Evolutionary conservation across 2,113 vertebrate species (phyloP).

Genomic region (Hydrochoerus hydrochaeris): DNA sequence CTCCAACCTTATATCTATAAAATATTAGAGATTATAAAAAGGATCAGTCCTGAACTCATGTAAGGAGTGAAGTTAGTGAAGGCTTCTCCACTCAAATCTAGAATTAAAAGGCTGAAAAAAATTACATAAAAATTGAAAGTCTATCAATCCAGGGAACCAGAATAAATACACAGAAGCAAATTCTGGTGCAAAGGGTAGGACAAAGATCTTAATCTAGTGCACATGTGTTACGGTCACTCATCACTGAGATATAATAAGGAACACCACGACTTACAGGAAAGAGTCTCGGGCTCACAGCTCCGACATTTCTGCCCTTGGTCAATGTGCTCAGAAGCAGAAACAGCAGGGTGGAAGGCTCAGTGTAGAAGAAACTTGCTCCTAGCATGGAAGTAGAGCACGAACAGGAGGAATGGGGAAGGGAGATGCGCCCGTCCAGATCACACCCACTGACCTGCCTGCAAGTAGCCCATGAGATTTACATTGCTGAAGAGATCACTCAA

Average conservation of each 20-base stretch:
- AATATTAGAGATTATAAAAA: not conserved
- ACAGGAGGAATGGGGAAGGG: not conserved
- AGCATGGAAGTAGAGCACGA: not conserved
- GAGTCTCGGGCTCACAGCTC: not conserved
- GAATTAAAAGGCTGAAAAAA: conserved; percentile 1
- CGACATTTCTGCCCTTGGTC: not conserved
- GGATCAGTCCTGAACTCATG: not conserved
- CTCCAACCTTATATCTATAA: not conserved
- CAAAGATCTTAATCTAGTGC: not conserved
- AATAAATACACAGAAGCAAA: not conserved
- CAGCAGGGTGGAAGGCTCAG: not conserved
- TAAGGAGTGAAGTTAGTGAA: not conserved
- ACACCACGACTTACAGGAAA: not conserved
- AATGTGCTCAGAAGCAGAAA: not conserved
- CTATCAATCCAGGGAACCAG: not conserved
- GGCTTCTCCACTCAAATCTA: not conserved
- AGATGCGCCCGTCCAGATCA: not conserved
- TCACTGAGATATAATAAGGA: not conserved
- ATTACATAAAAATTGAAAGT: not conserved
- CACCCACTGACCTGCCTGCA: not conserved
- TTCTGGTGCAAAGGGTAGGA: not conserved
- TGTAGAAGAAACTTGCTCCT: not conserved
- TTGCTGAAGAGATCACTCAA: conserved; percentile 25
- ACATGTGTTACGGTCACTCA: not conserved
- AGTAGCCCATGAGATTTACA: not conserved